Evolutionary conservation across 2,113 vertebrate genomes (phyloP).

Genomic region (Falcunculus frontatus): DNA sequence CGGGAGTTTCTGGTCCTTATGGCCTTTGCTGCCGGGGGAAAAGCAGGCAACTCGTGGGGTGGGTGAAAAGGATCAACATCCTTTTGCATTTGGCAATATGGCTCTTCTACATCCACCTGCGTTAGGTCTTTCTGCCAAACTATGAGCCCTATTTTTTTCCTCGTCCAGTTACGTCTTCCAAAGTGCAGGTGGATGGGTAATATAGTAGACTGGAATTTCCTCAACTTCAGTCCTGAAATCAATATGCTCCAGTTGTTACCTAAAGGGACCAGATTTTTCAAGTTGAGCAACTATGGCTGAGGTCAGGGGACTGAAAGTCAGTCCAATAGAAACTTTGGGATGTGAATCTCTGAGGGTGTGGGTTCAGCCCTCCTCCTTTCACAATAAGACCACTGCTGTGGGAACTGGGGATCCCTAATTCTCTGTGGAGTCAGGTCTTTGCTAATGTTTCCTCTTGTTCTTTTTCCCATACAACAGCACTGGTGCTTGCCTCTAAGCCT

Average conservation of each 20-base stretch:
- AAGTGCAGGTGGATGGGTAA: slow-evolving; percentile 1
- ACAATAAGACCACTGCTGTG: background rate
- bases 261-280: background rate
- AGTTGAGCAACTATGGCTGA: background rate
- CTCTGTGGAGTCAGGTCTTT: background rate
- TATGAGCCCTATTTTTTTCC: background rate
- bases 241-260: background rate
- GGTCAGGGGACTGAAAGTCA: background rate
- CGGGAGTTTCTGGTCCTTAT: background rate
- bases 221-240: slow-evolving; percentile 31
- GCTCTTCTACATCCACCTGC: slow-evolving; percentile 37
- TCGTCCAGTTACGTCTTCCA: slow-evolving; percentile 6
- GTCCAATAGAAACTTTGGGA: background rate
- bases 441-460: background rate
- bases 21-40: slow-evolving; percentile 9
- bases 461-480: background rate
- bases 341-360: background rate
- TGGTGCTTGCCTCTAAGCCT: background rate
- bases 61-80: background rate
- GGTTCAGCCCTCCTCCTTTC: background rate
- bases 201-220: slow-evolving; percentile 25
- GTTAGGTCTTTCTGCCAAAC: slow-evolving; percentile 30
- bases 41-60: background rate
- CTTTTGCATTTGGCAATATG: background rate
- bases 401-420: background rate